Evolutionary conservation across 2,888 invertebrate species (phyloP), one percentile per base, ranked within the genome.

Genomic region (Caradrina clavipalpis): DNA sequence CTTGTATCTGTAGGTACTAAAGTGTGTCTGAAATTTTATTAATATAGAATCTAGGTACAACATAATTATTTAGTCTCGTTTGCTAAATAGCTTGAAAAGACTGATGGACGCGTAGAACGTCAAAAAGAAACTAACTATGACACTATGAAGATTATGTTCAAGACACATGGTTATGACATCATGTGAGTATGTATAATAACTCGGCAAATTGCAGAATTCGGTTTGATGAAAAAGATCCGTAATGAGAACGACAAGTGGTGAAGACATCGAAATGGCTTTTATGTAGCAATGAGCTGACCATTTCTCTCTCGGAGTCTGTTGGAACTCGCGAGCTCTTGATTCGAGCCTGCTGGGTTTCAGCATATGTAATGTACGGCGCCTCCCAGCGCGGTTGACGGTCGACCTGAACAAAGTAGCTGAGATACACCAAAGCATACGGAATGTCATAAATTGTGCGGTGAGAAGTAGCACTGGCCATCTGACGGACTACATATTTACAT

Each of bases 261-360:
- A 67, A 22, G 45, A 42, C 72, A 49, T 26, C 75, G 42, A 58
- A 21, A 72, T 71, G 51, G 67, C 21, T 53, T 65, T 50, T 57
- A 58, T 53, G 45, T 67, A 75, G 22, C 53, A 55, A 42, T 57
- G 39, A 51, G 53, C 72, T 72, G 75, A 72, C 72, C 72, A 75
- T 53, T 75, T 72, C 72, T 67, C 69, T 57, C 47, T 72, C 72
- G 75, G 53, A 21, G 39, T 58, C 72, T 58, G 69, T 72, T 58
- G 47, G 19, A 57, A n/a, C 58, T 47, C 58, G 75, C 19, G 21
- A 75, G 31, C 75, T 75, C 72, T 75, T 72, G 58, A 75, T 51
- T 58, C 57, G 72, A 58, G 22, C 11, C 31, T 55, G 17, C 49
- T 74, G 21, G 26, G 68, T 57, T 58, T 72, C 72, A 58, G 68